Evolutionary conservation across 2,888 invertebrate species (phyloP).

Genomic region (Prenolepis imparis): DNA sequence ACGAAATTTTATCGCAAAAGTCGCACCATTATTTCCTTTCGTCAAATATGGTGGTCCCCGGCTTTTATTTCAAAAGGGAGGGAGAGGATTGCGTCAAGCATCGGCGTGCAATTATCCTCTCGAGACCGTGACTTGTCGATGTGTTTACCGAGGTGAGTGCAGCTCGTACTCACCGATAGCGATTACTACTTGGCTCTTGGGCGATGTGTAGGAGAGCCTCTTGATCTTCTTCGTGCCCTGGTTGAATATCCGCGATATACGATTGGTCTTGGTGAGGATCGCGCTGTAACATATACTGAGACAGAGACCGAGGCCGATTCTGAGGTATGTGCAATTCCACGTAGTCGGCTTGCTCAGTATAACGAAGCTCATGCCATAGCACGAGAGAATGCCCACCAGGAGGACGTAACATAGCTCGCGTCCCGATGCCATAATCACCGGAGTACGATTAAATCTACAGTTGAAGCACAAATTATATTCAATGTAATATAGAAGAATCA

Average conservation of each 20-base stretch:
- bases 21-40: constrained; percentile 6
- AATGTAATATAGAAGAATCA: neutral
- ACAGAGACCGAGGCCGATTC: constrained; percentile 91
- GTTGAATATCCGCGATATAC: constrained; percentile 88
- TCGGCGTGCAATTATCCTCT: constrained; percentile 40
- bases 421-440: constrained; percentile 93
- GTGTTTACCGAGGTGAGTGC: constrained; percentile 43
- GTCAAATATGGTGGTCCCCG: neutral
- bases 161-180: constrained; percentile 87
- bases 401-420: constrained; percentile 93
- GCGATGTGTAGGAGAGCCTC: constrained; percentile 92
- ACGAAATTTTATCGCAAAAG: neutral
- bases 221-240: constrained; percentile 89
- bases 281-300: constrained; percentile 92
- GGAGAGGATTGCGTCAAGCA: constrained; percentile 20
- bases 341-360: constrained; percentile 90
- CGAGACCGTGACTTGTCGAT: constrained; percentile 18
- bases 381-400: constrained; percentile 90
- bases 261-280: constrained; percentile 92
- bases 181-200: constrained; percentile 91
- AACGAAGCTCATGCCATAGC: constrained; percentile 91
- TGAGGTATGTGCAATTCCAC: constrained; percentile 89
- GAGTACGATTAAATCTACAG: constrained; percentile 87
- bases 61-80: constrained; percentile 32
- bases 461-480: neutral